Conservation (phyloP, 2,113 vertebrate species). For the Apodemus sylvaticus region DNA sequence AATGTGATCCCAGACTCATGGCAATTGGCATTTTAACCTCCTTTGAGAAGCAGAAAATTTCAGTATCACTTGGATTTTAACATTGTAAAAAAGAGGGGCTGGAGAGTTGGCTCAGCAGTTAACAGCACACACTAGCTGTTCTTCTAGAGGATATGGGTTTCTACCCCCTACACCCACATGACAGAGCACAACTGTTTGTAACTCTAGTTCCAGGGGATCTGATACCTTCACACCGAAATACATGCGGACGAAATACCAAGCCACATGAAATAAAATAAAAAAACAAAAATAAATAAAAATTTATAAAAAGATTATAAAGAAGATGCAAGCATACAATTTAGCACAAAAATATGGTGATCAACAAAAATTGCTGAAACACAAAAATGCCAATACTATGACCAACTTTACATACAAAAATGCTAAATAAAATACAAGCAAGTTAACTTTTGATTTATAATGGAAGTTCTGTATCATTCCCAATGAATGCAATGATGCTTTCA, state of each 20-base stretch:
- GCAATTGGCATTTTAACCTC: not conserved
- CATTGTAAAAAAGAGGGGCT: not conserved
- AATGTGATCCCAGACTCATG: not conserved
- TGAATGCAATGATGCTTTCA: not conserved
- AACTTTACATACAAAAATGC: not conserved
- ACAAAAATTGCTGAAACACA: too few species aligned
- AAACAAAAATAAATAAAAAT: too few species aligned
- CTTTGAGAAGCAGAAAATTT: not conserved
- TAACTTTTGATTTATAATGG: not conserved
- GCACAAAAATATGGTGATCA: too few species aligned
- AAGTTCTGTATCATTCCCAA: not conserved
- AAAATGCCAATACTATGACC: not conserved
- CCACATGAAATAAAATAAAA: too few species aligned
- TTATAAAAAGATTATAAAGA: not conserved
- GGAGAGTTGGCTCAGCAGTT: too few species aligned
- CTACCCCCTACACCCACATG: too few species aligned
- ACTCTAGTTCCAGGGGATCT: too few species aligned
- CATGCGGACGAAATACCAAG: too few species aligned
- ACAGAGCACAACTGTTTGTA: too few species aligned
- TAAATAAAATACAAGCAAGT: slow-evolving; percentile 28
- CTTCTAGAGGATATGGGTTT: too few species aligned
- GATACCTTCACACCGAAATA: too few species aligned
- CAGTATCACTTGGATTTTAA: not conserved
- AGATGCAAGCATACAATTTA: not conserved
- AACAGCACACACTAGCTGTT: too few species aligned